Evolutionary conservation across 2,888 invertebrate species (phyloP), one percentile per base, ranked within the genome.

Genomic region (Helicoverpa assulta): DNA sequence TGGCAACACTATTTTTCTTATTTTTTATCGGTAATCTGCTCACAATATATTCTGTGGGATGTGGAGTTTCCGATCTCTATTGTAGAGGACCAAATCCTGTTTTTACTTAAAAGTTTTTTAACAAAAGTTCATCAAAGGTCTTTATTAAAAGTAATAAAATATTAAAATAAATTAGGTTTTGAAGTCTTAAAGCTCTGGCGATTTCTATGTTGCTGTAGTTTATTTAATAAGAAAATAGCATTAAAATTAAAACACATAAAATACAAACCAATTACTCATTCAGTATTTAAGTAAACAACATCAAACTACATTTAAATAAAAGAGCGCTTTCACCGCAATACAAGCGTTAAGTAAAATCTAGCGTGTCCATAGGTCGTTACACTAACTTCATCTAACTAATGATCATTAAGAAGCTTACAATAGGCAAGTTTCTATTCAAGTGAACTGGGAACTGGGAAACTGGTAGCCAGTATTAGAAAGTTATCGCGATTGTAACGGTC

Each of bases 1-100:
- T 79, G 76, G 78, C 78, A 68, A 72, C 75, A 85, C 85, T 86
- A 88, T 88, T 88, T 86, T 85, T 86, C 81, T 86, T 84, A 76
- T 83, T 85, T 86, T 87, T 87, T 87, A 85, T 84, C 80, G 76
- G 76, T 81, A 85, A 85, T 85, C 81, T 72, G 65, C 70, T 68
- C 61, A 68, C 69, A 60, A 67, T 62, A 72, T 74, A 77, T 73
- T 79, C 83, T 77, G 73, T 70, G 65, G 58, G 65, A 43, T 65
- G 55, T 43, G 53, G 52, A n/a, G 61, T 62, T 67, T 67, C 55
- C 51, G 54, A 73, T 63, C 56, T 66, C n/a, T 33, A 26, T n/a
- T 6, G 60, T 66, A 26, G 50, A 19, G 47, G 51, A 26, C 56
- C 67, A 56, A 63, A 67, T 63, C 43, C 10, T 61, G 57, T 63